phyloP scores from a whole-genome alignment of 2,888 invertebrate species.

The Congeria kusceri region DNA sequence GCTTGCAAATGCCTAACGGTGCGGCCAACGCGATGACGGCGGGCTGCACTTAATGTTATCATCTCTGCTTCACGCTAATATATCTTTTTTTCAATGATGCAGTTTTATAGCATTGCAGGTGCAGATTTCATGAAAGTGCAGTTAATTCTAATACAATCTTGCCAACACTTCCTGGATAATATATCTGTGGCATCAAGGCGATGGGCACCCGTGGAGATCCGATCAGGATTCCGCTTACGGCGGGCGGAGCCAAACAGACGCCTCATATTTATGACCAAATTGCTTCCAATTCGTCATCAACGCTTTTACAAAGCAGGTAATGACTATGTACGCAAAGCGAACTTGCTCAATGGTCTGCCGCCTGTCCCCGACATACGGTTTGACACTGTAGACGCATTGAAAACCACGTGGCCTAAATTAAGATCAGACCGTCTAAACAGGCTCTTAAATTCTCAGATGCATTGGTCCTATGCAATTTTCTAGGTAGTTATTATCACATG shows the following conservation, averaged over 20 bases:
- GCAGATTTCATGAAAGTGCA: conserved; percentile 38
- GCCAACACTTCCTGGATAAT: conserved; percentile 31
- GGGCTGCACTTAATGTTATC: neutral
- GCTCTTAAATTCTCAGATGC: conserved; percentile 58
- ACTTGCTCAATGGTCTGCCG: conserved; percentile 57
- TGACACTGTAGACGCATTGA: conserved; percentile 45
- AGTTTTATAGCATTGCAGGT: conserved; percentile 50
- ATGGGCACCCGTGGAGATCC: conserved; percentile 37
- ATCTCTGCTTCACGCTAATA: conserved; percentile 15
- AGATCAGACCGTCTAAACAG: conserved; percentile 55
- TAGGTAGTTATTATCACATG: conserved; percentile 65
- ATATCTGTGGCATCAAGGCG: conserved; percentile 42
- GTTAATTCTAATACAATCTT: conserved; percentile 25
- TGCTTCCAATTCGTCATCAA: conserved; percentile 50
- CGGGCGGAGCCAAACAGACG: conserved; percentile 46
- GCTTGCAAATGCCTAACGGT: neutral
- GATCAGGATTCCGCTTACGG: conserved; percentile 30
- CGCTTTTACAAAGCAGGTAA: conserved; percentile 52
- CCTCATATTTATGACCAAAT: conserved; percentile 55
- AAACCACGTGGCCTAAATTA: conserved; percentile 69
- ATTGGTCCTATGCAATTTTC: conserved; percentile 61
- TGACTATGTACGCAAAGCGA: conserved; percentile 62
- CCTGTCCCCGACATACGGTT: conserved; percentile 60
- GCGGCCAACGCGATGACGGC: conserved; percentile 1
- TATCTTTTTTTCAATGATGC: conserved; percentile 28